Evolutionary conservation across 1,140 invertebrate species (phyloP).

Genomic region (Hyles euphorbiae): DNA sequence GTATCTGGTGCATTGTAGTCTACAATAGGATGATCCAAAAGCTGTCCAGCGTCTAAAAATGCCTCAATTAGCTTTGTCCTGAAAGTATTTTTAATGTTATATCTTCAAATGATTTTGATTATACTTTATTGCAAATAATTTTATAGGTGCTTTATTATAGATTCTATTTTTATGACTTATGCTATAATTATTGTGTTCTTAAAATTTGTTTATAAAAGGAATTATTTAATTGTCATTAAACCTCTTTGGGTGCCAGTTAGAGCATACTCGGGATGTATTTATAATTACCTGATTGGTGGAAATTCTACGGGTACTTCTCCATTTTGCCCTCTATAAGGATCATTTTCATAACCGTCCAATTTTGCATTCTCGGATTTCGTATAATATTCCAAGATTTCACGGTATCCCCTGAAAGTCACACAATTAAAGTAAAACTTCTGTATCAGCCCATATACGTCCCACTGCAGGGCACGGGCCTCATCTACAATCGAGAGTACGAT

Average conservation of each 20-base stretch:
- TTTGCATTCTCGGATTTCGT: conserved; percentile 72
- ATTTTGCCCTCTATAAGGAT: conserved; percentile 73
- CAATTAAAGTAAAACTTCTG: no score
- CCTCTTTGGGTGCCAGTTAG: no score
- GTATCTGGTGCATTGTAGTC: conserved; percentile 72
- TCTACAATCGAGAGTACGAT: no score
- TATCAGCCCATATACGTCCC: no score
- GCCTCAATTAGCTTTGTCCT: conserved; percentile 69
- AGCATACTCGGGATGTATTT: background rate
- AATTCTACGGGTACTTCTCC: conserved; percentile 76
- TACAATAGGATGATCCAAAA: conserved; percentile 74
- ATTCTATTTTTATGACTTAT: no score
- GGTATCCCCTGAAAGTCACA: conserved; percentile 76
- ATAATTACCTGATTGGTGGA: conserved; percentile 64
- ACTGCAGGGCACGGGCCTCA: no score
- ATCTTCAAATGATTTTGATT: no score
- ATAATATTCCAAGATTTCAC: conserved; percentile 81
- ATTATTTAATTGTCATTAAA: no score
- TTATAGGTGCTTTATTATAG: no score
- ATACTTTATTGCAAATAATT: no score
- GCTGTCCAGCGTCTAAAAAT: conserved; percentile 76
- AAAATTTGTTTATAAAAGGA: no score
- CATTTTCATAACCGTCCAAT: conserved; percentile 68
- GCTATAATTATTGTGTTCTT: no score
- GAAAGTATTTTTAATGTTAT: conserved; percentile 38